phyloP scores from a whole-genome alignment of 2,797 vertebrate genomes.

The Esox lucius region DNA sequence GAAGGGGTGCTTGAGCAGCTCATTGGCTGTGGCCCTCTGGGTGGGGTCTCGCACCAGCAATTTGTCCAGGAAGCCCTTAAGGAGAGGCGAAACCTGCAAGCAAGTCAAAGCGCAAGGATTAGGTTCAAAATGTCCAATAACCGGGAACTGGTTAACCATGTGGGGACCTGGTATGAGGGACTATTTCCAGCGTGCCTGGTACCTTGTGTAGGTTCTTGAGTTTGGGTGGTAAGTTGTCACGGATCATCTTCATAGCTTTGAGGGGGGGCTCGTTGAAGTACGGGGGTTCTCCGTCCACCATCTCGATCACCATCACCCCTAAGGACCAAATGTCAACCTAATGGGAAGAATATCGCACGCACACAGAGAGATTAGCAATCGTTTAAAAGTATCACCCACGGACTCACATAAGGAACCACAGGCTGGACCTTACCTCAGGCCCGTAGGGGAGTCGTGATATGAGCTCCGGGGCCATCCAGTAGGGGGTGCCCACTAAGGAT shows the following conservation, averaged over 20 bases:
- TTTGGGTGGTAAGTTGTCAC: conserved; percentile 93
- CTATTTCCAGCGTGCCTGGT: conserved; percentile 6
- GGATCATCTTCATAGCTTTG: conserved; percentile 98
- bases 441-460: conserved; percentile 94
- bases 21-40: conserved; percentile 84
- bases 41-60: conserved; percentile 88
- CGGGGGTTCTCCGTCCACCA: conserved; percentile 95
- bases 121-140: neutral
- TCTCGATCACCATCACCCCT: conserved; percentile 97
- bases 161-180: neutral
- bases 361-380: neutral
- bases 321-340: conserved; percentile 98
- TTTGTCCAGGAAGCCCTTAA: conserved; percentile 92
- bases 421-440: conserved; percentile 78
- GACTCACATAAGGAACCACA: neutral
- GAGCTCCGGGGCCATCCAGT: conserved; percentile 98
- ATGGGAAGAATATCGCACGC: neutral
- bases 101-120: neutral
- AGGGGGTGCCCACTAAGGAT: conserved; percentile 92
- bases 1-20: conserved; percentile 91
- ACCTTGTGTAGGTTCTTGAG: conserved; percentile 95
- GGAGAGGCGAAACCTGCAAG: conserved; percentile 84
- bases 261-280: conserved; percentile 96
- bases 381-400: neutral
- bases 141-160: neutral